Evolutionary conservation across 1,140 invertebrate species (phyloP), one percentile per base, ranked within the genome.

Genomic region (Eupeodes corollae): DNA sequence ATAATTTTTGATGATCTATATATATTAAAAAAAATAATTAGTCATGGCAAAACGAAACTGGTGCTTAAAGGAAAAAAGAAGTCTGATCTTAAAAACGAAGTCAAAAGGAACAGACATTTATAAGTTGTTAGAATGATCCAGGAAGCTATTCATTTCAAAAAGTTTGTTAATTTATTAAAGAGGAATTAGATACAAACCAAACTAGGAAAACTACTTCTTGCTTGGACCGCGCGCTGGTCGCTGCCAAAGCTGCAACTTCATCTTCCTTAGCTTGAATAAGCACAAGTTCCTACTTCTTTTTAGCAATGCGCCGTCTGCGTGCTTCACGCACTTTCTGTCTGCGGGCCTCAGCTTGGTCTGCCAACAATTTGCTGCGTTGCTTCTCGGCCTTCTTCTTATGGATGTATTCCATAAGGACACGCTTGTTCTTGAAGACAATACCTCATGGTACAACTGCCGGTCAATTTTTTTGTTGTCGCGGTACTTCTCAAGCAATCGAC

Each of bases 381-480:
- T 99, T 98, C 71, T 99, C 96, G 43, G 95, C 91, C 81, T 99
- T 99, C 83, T 98, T 98, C 79, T 98, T 99, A 78, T 99, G 97
- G 69, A 99, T 99, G 73, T 91, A 96, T 73, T 99, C 97, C 93
- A 99, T 99, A 11, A 99, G 74, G 3, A 98, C 91, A 71, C 97
- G 82, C 81, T 99, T 99, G 80, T 99, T 99, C 76, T 98, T 98
- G 80, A 99, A 99, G 47, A 95, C 91, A 72, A 90, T 91, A 85
- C 96, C 95, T 78, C 82, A 61, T 98, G 97, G 72, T 99, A 99
- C 58, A 99, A 75, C 75, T 99, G 96, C 55, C 91, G 83, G 73
- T 99, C 97, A 55, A 99, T 98, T 72, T 99, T 99, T 73, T 99
- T 99, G 11, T 89, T 88, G 67, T 97, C 94, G 57, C 96, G 82